phyloP scores from a whole-genome alignment of 2,113 vertebrate genomes.

The Panthera leo region DNA sequence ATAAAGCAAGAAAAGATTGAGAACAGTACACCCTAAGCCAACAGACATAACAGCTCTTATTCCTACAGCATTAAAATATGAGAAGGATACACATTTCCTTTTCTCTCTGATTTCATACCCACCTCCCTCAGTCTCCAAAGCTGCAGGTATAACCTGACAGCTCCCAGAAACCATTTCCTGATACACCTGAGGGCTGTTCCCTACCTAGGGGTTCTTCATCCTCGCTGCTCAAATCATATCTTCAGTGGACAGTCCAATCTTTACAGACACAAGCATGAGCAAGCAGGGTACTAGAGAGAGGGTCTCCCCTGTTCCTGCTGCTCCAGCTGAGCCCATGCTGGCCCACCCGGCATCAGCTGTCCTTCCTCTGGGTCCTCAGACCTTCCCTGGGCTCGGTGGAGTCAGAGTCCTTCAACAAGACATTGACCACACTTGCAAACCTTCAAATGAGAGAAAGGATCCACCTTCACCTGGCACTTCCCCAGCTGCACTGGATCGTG shows the following conservation, averaged over 20 bases:
- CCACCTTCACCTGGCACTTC: no score
- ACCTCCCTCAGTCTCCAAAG: no score
- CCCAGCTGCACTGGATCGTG: not conserved
- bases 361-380: not conserved
- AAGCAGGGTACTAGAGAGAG: not conserved
- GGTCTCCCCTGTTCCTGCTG: not conserved
- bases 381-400: not conserved
- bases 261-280: not conserved
- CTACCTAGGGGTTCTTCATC: not conserved
- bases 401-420: not conserved
- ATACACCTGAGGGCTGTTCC: no score
- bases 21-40: not conserved
- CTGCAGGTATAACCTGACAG: no score
- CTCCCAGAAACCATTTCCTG: no score
- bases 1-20: not conserved
- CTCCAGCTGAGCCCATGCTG: not conserved
- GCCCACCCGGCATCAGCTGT: no score
- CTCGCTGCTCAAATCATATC: fast-evolving
- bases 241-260: not conserved
- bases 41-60: no score
- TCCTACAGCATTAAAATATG: no score
- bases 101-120: no score
- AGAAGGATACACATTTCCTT: no score
- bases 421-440: not conserved
- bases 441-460: not conserved